Conservation (phyloP, 2,797 vertebrate species). For the Chrysolophus pictus region DNA sequence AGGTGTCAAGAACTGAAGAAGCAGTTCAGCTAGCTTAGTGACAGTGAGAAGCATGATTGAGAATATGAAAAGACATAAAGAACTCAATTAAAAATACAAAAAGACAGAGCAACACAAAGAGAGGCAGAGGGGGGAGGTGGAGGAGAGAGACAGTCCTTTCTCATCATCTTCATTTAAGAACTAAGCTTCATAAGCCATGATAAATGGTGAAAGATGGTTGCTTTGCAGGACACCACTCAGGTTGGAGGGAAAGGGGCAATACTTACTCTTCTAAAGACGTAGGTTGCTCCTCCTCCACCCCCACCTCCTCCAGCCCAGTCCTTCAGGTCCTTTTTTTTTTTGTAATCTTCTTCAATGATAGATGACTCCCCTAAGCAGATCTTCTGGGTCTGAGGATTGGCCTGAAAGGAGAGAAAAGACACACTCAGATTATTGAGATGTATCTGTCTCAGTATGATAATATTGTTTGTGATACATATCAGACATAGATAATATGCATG, state of each 20-base stretch:
- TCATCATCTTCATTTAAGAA: neutral
- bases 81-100: neutral
- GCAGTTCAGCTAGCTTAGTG: neutral
- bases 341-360: slow-evolving; percentile 85
- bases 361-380: slow-evolving; percentile 90
- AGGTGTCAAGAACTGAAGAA: neutral
- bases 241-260: neutral
- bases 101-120: neutral
- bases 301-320: slow-evolving; percentile 91
- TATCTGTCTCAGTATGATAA: neutral
- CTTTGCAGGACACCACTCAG: neutral
- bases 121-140: too few species aligned
- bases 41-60: neutral
- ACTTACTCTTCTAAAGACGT: slow-evolving; percentile 87
- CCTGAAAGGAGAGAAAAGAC: slow-evolving; percentile 69
- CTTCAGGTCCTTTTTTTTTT: slow-evolving; percentile 58
- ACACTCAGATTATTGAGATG: neutral
- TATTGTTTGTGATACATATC: neutral
- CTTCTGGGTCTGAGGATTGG: slow-evolving; percentile 84
- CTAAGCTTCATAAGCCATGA: neutral
- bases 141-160: neutral
- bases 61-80: neutral
- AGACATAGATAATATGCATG: neutral
- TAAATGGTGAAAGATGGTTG: neutral
- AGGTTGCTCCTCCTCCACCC: slow-evolving; percentile 91